phyloP scores from a whole-genome alignment of 1,140 invertebrate genomes.

The Zaprionus africanus region DNA sequence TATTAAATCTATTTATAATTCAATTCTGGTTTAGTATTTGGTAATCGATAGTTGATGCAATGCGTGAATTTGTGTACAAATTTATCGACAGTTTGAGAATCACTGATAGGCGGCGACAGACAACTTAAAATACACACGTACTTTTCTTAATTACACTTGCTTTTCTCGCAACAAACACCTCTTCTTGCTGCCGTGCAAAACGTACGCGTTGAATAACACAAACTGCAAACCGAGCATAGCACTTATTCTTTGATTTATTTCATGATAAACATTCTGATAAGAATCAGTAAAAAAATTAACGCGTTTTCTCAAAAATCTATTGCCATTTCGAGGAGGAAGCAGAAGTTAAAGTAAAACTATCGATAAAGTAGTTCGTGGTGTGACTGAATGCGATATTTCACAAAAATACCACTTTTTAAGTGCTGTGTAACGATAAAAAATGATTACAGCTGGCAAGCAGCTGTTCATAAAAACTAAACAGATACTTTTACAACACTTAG shows the following conservation, averaged over 20 bases:
- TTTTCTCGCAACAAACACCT: no score
- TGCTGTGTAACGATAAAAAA: neutral
- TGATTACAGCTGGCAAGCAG: conserved; percentile 9
- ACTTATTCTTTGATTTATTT: conserved; percentile 37
- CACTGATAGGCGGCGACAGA: conserved; percentile 19
- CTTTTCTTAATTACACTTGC: neutral
- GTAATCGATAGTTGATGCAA: conserved; percentile 20
- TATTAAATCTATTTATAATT: neutral
- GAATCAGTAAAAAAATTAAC: conserved; percentile 11
- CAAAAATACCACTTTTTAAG: conserved; percentile 1
- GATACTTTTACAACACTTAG: neutral
- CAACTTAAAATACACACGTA: conserved; percentile 25
- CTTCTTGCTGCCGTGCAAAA: neutral
- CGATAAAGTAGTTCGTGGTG: conserved; percentile 12
- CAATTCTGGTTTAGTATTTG: neutral
- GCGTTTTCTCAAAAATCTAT: conserved; percentile 20
- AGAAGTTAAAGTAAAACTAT: conserved; percentile 20
- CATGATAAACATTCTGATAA: conserved; percentile 30
- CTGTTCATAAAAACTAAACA: neutral
- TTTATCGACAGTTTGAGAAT: conserved; percentile 20
- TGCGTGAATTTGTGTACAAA: neutral
- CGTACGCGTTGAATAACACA: neutral
- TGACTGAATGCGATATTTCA: conserved; percentile 3
- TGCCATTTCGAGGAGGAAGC: conserved; percentile 17
- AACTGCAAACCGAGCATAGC: neutral